A percentile compares a stretch with the other conserved stretches of the same genome.
Conservation (phyloP, 1,140 invertebrate genomes). For the Nautilus pompilius region DNA sequence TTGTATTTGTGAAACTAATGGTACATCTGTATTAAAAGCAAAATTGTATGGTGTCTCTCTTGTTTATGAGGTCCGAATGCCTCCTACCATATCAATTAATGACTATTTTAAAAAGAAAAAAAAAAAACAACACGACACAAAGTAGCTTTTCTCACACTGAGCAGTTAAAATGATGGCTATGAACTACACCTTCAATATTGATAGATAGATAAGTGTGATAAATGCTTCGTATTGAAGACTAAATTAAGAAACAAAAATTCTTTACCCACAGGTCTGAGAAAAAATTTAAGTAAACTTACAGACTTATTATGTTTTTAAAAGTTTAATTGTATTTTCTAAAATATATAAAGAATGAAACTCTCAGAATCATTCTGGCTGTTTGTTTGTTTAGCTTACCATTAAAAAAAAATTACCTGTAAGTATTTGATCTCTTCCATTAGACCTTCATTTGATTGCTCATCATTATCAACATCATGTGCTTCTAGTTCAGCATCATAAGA, state of each 20-base stretch:
- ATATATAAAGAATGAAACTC: not conserved
- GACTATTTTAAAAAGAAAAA: too few relatives aligned
- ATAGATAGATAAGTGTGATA: too few relatives aligned
- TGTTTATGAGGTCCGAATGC: too few relatives aligned
- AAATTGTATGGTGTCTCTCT: too few relatives aligned
- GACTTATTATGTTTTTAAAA: not conserved
- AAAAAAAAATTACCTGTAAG: conserved; percentile 20
- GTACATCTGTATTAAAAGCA: too few relatives aligned
- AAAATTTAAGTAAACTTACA: not conserved
- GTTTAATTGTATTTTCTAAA: not conserved
- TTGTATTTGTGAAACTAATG: too few relatives aligned
- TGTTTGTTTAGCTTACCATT: not conserved
- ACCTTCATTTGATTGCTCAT: conserved; percentile 28
- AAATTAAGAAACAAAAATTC: not conserved
- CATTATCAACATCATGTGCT: conserved; percentile 21
- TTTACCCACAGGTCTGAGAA: not conserved
- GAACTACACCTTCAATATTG: too few relatives aligned
- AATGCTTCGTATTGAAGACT: not conserved
- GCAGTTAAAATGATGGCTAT: too few relatives aligned
- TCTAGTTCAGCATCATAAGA: conserved; percentile 17
- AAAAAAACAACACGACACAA: too few relatives aligned
- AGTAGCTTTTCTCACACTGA: too few relatives aligned
- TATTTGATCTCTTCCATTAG: conserved; percentile 33
- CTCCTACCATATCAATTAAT: too few relatives aligned
- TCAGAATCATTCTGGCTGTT: not conserved